Conservation (phyloP, 2,797 vertebrate species). For the Dallia pectoralis region DNA sequence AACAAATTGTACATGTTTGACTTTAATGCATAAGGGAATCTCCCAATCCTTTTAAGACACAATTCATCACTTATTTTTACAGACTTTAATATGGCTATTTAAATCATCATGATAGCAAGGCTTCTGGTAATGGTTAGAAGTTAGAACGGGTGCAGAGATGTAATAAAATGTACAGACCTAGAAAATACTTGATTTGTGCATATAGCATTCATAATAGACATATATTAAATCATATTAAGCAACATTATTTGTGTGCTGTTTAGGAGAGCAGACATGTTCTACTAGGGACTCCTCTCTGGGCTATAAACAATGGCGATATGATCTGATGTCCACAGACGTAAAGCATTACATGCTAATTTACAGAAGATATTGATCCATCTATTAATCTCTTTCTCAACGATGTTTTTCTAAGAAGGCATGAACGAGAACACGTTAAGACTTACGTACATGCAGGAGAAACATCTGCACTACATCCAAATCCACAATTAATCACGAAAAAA, state of each 20-base stretch:
- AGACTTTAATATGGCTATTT: neutral
- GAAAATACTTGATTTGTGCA: neutral
- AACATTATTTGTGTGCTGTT: neutral
- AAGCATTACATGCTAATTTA: neutral
- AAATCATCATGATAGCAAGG: neutral
- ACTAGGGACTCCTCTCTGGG: neutral
- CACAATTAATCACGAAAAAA: conserved; percentile 5
- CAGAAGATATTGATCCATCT: neutral
- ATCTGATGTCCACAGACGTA: neutral
- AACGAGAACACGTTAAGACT: neutral
- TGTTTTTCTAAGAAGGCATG: neutral
- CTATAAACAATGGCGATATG: neutral
- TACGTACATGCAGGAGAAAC: conserved; percentile 1
- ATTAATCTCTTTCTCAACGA: neutral
- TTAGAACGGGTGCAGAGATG: neutral
- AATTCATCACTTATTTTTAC: neutral
- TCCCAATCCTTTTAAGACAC: neutral
- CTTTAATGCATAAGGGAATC: neutral
- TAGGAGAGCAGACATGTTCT: neutral
- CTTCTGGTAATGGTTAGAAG: neutral
- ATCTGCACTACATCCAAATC: conserved; percentile 4
- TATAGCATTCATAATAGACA: neutral
- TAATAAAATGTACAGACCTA: neutral
- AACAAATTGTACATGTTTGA: too few species aligned
- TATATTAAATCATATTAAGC: neutral